Evolutionary conservation across 2,113 vertebrate genomes (phyloP).

Genomic region (Leptocoma aspasia): DNA sequence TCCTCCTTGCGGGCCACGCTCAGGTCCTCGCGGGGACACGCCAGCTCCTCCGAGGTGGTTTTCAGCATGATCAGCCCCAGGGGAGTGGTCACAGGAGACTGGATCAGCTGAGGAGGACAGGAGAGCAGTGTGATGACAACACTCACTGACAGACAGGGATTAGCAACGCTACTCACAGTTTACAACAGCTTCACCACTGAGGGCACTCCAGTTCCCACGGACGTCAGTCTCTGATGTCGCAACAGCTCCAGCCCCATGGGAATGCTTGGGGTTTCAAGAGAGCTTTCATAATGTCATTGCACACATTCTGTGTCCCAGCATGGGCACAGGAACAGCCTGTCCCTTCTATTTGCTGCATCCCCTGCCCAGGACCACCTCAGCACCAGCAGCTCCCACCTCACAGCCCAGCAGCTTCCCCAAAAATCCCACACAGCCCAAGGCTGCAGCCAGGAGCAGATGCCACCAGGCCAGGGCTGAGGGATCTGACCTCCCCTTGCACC

Average conservation of each 20-base stretch:
- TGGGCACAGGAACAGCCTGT: background rate
- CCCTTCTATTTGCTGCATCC: background rate
- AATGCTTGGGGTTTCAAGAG: background rate
- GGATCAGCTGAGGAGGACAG: conserved; percentile 82
- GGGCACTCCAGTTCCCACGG: background rate
- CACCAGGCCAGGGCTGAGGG: background rate
- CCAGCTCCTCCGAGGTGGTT: conserved; percentile 95
- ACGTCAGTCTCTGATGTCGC: rapidly evolving
- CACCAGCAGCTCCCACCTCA: background rate
- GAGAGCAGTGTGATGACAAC: rapidly evolving
- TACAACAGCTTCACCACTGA: rapidly evolving
- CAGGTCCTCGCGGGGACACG: conserved; percentile 94
- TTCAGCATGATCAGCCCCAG: conserved; percentile 95
- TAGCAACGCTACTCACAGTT: background rate
- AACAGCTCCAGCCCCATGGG: background rate
- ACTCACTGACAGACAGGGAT: background rate
- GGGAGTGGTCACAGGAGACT: conserved; percentile 87
- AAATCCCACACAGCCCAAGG: rapidly evolving
- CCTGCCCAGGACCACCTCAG: background rate
- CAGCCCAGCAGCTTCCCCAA: background rate
- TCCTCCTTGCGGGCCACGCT: conserved; percentile 94
- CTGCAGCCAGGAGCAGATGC: background rate
- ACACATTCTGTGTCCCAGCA: background rate
- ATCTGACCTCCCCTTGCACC: background rate
- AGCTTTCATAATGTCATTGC: background rate